A percentile compares a stretch with the other conserved stretches of the same genome.
Evolutionary conservation across 2,113 vertebrate species (phyloP).

Genomic region (Polypterus bichir): DNA sequence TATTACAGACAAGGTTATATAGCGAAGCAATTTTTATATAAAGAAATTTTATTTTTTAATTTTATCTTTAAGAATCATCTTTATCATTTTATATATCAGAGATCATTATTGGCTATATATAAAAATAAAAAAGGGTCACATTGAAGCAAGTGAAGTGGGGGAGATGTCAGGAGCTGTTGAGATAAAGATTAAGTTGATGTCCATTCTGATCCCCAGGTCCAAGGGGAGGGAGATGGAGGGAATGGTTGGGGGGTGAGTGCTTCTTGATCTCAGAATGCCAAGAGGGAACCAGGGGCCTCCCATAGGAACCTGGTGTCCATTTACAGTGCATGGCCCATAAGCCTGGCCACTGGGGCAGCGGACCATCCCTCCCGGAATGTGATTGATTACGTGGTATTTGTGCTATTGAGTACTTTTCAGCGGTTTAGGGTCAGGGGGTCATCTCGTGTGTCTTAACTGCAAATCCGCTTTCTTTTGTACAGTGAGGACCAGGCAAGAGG

Average conservation of each 20-base stretch:
- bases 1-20: too few relatives aligned
- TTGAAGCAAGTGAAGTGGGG: not conserved
- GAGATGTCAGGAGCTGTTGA: constrained; percentile 8
- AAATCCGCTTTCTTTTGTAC: constrained; percentile 96
- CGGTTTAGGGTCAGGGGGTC: constrained; percentile 77
- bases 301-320: constrained; percentile 59
- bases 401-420: constrained; percentile 84
- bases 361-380: constrained; percentile 73
- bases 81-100: too few relatives aligned
- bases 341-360: constrained; percentile 52
- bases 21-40: too few relatives aligned
- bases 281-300: constrained; percentile 50
- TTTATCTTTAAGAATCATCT: too few relatives aligned
- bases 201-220: constrained; percentile 4
- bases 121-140: too few relatives aligned
- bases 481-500: constrained; percentile 65
- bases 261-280: constrained; percentile 54
- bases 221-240: not conserved
- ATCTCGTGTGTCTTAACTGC: constrained; percentile 78
- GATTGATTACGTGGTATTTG: constrained; percentile 95
- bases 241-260: constrained; percentile 20
- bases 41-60: too few relatives aligned
- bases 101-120: too few relatives aligned
- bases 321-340: constrained; percentile 78
- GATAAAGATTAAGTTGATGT: constrained; percentile 22